Evolutionary conservation across 2,888 invertebrate genomes (phyloP), one percentile per base, ranked within the genome.

Genomic region (Archips crataeganus): DNA sequence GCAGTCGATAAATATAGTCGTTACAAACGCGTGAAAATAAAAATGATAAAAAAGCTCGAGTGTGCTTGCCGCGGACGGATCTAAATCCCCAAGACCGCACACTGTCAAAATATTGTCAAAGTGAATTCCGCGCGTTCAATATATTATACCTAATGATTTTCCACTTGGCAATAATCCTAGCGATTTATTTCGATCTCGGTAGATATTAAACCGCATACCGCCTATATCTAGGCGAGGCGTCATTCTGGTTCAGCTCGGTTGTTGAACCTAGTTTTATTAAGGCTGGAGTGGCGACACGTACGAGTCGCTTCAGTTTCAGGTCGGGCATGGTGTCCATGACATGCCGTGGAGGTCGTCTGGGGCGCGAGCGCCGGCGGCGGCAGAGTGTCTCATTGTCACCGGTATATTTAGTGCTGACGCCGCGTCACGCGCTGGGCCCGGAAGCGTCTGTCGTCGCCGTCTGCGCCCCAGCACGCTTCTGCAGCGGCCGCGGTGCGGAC

Each of bases 51-150:
- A 87, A 86, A 79, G 77, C 77, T 80, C 79, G 79, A 71, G 78
- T 81, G 80, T 78, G 83, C 78, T 81, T 82, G 84, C 81, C 78
- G 85, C 82, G 81, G 84, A 79, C 86, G 85, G 81, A 83, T 87
- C 85, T 90, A 89, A 90, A 92, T 91, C 89, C 87, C 84, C 79
- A 81, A 86, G 87, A 89, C 90, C 92, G 90, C 91, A 83, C 85
- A 86, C 87, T 94, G 94, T 94, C 94, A 94, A 93, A 94, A 94
- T 94, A 94, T 92, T 94, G 93, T 94, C 93, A 92, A 91, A 92
- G 89, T 86, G 91, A 94, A 94, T 94, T 93, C 93, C 93, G 78
- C 87, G 87, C 87, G 93, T 91, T 93, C 89, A 92, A 93, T 94
- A 94, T 93, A 92, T 93, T 94, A 92, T 87, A 69, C 68, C 54